Base-by-base conservation (phyloP, 1,140 invertebrate genomes). In the Diuraphis noxia region DNA sequence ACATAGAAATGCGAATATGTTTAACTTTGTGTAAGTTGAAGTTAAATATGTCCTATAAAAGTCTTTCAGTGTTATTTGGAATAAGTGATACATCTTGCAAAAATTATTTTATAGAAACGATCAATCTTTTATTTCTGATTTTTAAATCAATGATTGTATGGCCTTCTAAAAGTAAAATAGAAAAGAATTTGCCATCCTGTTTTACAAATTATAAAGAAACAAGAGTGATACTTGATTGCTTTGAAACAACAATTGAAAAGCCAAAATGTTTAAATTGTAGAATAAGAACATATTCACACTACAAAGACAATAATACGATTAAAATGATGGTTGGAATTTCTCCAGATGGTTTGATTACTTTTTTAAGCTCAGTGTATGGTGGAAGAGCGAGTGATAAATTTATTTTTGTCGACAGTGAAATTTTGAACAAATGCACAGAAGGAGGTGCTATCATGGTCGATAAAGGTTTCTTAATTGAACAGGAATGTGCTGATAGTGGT, bases 271-370 rank as follows among this genome's bases (percentile, higher is more conserved):
- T 92, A 77, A 84, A 56, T n/a, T 82, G 88, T 34, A 46, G 56
- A 88, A 88, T 79, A 77, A 81, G 82, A 41, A 87, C 90, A n/a
- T 93, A 93, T 88, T 93, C 92, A 23, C 79, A 92, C 19, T 94
- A 94, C 86, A 93, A 94, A 92, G 84, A 85, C 21, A n/a, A 91
- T 41, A 92, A 92, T 77, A 94, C 93, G 25, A 92, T 93, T 43
- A 94, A 93, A 92, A 92, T 93, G 82, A 92, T 94, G 85, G 92
- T 93, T 36, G 93, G 88, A 6, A 92, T 93, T 89, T 92, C 93
- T 34, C 93, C 93, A 72, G 92, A 91, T 63, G 93, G 93, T 25
- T 40, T 93, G 3, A 91, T 94, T n/a, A 92, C 89, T 41, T 94
- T 91, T 92, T 81, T 93, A 25, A 93, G 93, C 34, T 84, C 93